A percentile compares a stretch with the other conserved stretches of the same genome.
phyloP scores from a whole-genome alignment of 2,888 invertebrate genomes.

The Amphipyra tragopoginis region DNA sequence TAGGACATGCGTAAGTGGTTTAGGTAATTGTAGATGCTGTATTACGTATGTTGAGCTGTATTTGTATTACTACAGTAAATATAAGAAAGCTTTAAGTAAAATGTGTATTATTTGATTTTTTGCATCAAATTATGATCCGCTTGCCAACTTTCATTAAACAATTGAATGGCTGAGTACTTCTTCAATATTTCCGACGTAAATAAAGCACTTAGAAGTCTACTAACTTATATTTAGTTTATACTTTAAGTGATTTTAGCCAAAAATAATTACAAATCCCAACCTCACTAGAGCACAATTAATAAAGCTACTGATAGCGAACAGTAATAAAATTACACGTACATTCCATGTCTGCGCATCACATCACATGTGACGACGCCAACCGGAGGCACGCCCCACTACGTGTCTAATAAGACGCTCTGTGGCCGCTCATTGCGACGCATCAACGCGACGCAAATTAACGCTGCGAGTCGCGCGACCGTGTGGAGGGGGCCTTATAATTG shows the following conservation, averaged over 20 bases:
- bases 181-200: too few species aligned
- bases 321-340: slow-evolving; percentile 57
- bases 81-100: too few species aligned
- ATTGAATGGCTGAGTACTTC: too few species aligned
- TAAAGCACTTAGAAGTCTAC: too few species aligned
- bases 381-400: slow-evolving; percentile 80
- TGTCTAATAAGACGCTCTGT: slow-evolving; percentile 85
- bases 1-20: slow-evolving; percentile 45
- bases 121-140: too few species aligned
- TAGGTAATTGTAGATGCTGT: slow-evolving; percentile 5
- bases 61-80: neutral
- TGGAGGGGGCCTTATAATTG: slow-evolving; percentile 65
- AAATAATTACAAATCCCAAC: too few species aligned
- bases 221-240: too few species aligned
- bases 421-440: slow-evolving; percentile 76
- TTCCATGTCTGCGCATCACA: slow-evolving; percentile 65
- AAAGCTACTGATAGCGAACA: slow-evolving; percentile 30
- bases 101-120: too few species aligned
- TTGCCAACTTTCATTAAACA: too few species aligned
- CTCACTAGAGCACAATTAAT: slow-evolving; percentile 17
- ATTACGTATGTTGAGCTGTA: slow-evolving; percentile 1
- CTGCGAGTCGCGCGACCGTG: slow-evolving; percentile 65
- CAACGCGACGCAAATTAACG: slow-evolving; percentile 79
- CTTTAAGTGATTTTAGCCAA: too few species aligned
- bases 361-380: slow-evolving; percentile 73